Base-by-base conservation (phyloP, 2,888 invertebrate species). In the Anaspis maculata region DNA sequence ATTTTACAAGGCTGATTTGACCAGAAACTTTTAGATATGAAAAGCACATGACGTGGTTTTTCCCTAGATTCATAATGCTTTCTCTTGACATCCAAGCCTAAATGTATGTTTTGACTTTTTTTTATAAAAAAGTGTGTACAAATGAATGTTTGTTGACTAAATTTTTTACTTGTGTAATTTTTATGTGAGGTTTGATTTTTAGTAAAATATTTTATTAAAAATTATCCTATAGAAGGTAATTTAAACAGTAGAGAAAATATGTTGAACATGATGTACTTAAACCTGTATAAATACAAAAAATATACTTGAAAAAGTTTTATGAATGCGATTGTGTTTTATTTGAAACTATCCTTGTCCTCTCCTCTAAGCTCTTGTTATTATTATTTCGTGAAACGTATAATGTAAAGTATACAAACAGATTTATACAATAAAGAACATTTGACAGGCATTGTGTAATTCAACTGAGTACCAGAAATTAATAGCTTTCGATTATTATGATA, bases 81-180 rank as follows among this genome's bases (percentile, higher is more conserved):
- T 38, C 30, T 34, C n/a, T n/a, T n/a, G n/a, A n/a, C n/a, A n/a
- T n/a, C n/a, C n/a, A n/a, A n/a, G n/a, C 27, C 24, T 25, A 37
- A 48, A 49, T 49, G 49, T 51, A 49, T 46, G 44, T 12, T 12
- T 27, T 9, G 15, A 22, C 26, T 27, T 24, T 31, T 36, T 36
- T 36, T 31, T 31, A 30, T 25, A 30, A 31, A 39, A 30, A n/a
- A n/a, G n/a, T 45, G 39, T 41, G 31, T 40, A 34, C 38, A 30
- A 41, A 41, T 37, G 42, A 37, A 37, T 41, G 46, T 49, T n/a
- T n/a, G n/a, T n/a, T n/a, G n/a, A n/a, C n/a, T n/a, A n/a, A n/a
- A 41, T 52, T 53, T 52, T 52, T 45, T 51, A 53, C 49, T 44
- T 53, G 49, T 55, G 49, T 41, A 48, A n/a, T 46, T 50, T 46